Evolutionary conservation across 2,113 vertebrate genomes (phyloP).

Genomic region (Tachycineta bicolor): DNA sequence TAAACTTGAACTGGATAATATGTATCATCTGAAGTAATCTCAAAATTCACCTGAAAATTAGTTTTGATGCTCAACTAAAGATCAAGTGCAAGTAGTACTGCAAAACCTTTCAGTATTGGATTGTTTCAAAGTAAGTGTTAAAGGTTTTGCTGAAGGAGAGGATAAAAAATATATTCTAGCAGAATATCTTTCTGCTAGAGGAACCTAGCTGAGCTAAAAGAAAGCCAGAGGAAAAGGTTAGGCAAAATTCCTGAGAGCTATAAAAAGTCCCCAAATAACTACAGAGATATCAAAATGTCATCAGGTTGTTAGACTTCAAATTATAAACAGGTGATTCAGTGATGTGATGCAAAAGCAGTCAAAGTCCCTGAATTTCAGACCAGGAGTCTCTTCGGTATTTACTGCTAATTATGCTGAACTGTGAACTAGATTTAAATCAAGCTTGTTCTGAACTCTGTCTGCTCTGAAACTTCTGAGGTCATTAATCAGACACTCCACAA

Average conservation of each 20-base stretch:
- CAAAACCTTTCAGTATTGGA: neutral
- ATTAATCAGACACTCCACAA: neutral
- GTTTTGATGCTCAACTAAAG: neutral
- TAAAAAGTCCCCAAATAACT: constrained; percentile 40
- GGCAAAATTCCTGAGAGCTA: neutral
- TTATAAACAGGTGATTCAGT: constrained; percentile 3
- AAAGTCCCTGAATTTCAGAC: neutral
- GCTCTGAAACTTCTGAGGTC: neutral
- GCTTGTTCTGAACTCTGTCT: neutral
- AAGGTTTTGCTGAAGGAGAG: neutral
- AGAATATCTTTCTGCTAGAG: neutral
- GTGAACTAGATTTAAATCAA: neutral
- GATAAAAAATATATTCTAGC: neutral
- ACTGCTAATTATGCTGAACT: neutral
- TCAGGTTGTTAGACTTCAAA: constrained; percentile 13
- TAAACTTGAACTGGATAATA: neutral
- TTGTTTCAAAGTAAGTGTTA: neutral
- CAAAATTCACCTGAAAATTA: neutral
- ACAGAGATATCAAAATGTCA: constrained; percentile 45
- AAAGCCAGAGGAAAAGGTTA: neutral
- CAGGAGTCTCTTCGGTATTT: neutral
- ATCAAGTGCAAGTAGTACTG: neutral
- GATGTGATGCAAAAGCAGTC: neutral
- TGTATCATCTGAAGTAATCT: neutral
- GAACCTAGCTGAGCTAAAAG: neutral